These are phyloP conservation scores for Probosciger aterrimus DNA, from an alignment of 2,113 vertebrate genomes.

Conservation along the genomic window DNA sequence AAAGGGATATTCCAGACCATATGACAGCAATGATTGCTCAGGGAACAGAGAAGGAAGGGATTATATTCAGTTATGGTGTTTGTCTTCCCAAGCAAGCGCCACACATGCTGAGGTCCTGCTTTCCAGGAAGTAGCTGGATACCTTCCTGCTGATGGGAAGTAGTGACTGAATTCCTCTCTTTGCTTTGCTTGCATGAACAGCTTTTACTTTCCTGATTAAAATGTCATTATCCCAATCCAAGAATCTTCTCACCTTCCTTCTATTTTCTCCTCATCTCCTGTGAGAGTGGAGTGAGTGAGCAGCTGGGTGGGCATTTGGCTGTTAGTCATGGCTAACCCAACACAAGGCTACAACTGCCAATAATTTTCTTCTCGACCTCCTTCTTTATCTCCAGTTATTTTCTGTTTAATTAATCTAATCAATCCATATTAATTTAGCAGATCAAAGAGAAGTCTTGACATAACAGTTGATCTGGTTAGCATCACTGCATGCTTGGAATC, in stretches of 20 bases:
- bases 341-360: neutral
- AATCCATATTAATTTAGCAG: slow-evolving; percentile 1
- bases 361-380: neutral
- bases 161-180: neutral
- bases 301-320: neutral
- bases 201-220: neutral
- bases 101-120: neutral
- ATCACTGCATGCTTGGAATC: neutral
- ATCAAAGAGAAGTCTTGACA: neutral
- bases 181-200: neutral
- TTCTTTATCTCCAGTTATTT: neutral
- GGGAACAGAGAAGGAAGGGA: neutral
- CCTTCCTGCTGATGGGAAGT: neutral
- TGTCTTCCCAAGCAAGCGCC: neutral
- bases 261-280: neutral
- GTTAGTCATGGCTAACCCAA: neutral
- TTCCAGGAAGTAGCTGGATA: neutral
- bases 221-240: neutral
- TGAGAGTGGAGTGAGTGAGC: neutral
- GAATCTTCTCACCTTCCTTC: neutral
- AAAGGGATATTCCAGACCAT: neutral
- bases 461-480: neutral
- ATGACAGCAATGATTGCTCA: accelerated
- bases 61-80: neutral
- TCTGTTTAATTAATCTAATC: slow-evolving; percentile 14